Evolutionary conservation across 2,113 vertebrate genomes (phyloP), one percentile per base, ranked within the genome.

Genomic region (Deroptyus accipitrinus): DNA sequence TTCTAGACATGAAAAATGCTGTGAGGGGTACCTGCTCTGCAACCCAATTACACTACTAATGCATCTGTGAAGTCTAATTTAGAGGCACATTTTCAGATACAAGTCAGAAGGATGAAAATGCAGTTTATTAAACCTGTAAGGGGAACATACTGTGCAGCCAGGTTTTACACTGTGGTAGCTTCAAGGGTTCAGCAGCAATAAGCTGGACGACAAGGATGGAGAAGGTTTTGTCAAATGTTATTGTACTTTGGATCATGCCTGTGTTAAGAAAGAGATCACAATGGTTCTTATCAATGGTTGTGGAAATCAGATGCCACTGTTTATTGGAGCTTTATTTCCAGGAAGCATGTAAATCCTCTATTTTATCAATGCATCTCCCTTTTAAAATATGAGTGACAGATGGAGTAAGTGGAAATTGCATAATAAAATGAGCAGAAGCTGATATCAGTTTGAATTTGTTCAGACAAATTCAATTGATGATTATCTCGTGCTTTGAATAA

Each of bases 251-350:
- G 33, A 75, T 73, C 64, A 41, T 23, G n/a, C 37, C 41, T 84
- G 7, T 18, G 57, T 49, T 75, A 66, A 73, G n/a, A 86, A 88
- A 72, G 69, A 75, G 52, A 68, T 75, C 74, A 52, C 46, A 72
- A 6, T 6, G 24, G 67, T 39, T 87, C 83, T 88, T 83, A 70
- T 37, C 68, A 86, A 59, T 30, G 63, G 44, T 11, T 90, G 81
- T 49, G 39, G 68, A 92, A 84, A 86, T 27, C 81, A 93, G 81
- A 89, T 73, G 23, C 24, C 44, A 39, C 35, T 57, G 25, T 62
- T 52, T 94, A 92, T 57, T 82, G 62, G 73, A 74, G 66, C 83
- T 96, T 96, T 94, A 92, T 90, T 95, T 96, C 80, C 80, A 96
- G 90, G 78, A 83, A 92, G 72, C 61, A 52, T 66, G 73, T 74